Evolutionary conservation across 2,888 invertebrate genomes (phyloP).

Genomic region (Harpalus rubripes): DNA sequence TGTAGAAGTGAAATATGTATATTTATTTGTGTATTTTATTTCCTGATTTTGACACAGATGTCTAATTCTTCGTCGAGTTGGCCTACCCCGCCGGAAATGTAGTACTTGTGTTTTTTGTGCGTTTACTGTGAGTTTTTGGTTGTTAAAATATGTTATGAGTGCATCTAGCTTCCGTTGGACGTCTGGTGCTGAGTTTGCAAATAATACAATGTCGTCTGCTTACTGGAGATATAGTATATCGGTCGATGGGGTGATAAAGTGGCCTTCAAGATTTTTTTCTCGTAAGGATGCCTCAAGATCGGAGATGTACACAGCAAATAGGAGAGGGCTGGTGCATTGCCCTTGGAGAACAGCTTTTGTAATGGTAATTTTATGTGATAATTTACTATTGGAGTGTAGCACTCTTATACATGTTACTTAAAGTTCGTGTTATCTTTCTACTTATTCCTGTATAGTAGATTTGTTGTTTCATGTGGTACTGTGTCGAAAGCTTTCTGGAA

Average conservation of each 20-base stretch:
- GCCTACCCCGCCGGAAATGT: neutral
- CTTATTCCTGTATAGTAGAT: too few species aligned
- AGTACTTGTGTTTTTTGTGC: neutral
- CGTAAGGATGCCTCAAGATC: neutral
- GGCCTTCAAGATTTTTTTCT: slow-evolving; percentile 25
- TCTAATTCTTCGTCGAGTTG: neutral
- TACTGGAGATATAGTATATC: slow-evolving; percentile 24
- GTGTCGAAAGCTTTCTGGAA: too few species aligned
- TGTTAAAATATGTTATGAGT: neutral
- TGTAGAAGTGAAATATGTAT: slow-evolving; percentile 4
- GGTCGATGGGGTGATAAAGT: neutral
- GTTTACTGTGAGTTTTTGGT: neutral
- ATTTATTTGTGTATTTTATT: slow-evolving; percentile 4
- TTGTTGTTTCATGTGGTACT: too few species aligned
- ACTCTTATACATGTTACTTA: too few species aligned
- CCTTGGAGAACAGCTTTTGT: too few species aligned
- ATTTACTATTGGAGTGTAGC: too few species aligned
- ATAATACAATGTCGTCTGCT: slow-evolving; percentile 30
- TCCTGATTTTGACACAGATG: neutral
- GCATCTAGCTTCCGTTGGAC: slow-evolving; percentile 8
- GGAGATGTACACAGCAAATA: neutral
- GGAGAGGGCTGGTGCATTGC: too few species aligned
- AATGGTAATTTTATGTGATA: too few species aligned
- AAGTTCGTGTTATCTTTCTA: too few species aligned
- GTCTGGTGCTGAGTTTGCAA: slow-evolving; percentile 8